These are phyloP conservation scores for Suillia variegata DNA, from an alignment of 2,888 invertebrate species.

Conservation along the genomic window DNA sequence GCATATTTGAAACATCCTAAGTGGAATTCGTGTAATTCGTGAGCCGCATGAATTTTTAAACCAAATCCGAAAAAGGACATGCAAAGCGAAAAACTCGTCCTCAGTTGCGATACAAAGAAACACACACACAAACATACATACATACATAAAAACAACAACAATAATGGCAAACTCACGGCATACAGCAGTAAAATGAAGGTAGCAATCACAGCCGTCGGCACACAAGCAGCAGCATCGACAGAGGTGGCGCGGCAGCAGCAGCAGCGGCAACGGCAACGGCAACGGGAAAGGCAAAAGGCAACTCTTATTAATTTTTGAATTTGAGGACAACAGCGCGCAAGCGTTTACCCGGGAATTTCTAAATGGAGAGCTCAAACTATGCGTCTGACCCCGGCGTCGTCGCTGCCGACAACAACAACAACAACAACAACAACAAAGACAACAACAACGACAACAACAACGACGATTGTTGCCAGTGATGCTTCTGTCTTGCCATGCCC, in stretches of 20 bases:
- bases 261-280: no score
- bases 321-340: slow-evolving; percentile 51
- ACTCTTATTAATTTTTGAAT: slow-evolving; percentile 52
- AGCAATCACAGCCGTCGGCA: neutral
- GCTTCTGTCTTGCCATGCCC: slow-evolving; percentile 2
- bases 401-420: no score
- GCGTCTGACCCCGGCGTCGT: slow-evolving; percentile 4
- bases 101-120: slow-evolving; percentile 15
- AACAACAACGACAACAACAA: no score
- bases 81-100: slow-evolving; percentile 12
- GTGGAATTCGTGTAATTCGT: slow-evolving; percentile 19
- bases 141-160: neutral
- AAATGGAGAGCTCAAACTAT: slow-evolving; percentile 26
- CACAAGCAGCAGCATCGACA: neutral
- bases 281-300: slow-evolving; percentile 33
- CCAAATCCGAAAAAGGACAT: slow-evolving; percentile 12
- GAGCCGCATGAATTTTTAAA: slow-evolving; percentile 26
- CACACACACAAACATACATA: slow-evolving; percentile 6
- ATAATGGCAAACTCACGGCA: no score
- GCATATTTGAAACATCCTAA: neutral
- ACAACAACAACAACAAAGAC: no score
- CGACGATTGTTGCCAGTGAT: slow-evolving; percentile 2
- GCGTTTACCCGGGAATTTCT: slow-evolving; percentile 61
- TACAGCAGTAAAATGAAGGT: neutral
- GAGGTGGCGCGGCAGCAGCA: slow-evolving; percentile 4